These are phyloP conservation scores for Trididemnum clinides DNA, from an alignment of 23 tunicate genomes.

Conservation along the genomic window DNA sequence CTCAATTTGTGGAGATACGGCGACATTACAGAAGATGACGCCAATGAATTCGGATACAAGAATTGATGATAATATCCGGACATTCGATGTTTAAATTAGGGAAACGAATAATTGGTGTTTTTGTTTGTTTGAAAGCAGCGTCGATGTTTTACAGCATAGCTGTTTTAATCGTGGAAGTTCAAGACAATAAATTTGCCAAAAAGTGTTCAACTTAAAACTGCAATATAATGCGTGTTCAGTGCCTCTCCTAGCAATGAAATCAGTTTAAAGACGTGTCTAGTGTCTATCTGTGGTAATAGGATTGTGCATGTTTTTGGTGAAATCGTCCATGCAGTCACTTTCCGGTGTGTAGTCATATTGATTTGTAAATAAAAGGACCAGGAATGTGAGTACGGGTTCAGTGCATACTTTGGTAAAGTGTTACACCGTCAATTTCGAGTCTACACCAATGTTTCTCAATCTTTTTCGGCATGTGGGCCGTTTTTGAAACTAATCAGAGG, in stretches of 20 bases:
- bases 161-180: not conserved
- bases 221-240: too few species aligned
- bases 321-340: not conserved
- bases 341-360: not conserved
- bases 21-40: constrained; percentile 97
- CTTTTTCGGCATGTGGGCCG: too few species aligned
- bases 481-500: too few species aligned
- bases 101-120: not conserved
- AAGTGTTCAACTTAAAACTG: too few species aligned
- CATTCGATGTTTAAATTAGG: constrained; percentile 60
- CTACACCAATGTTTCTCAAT: too few species aligned
- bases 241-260: too few species aligned
- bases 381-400: too few species aligned
- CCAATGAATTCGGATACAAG: constrained; percentile 91
- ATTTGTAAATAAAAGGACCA: too few species aligned
- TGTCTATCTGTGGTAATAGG: too few species aligned
- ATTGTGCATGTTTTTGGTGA: not conserved
- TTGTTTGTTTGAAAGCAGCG: not conserved
- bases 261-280: too few species aligned
- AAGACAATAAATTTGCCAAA: not conserved
- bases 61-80: not conserved
- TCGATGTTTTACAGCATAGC: not conserved
- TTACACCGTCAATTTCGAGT: too few species aligned
- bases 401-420: too few species aligned
- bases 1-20: constrained; percentile 98